Base-by-base conservation (phyloP, 2,797 vertebrate species). In the Spinus pinus region DNA sequence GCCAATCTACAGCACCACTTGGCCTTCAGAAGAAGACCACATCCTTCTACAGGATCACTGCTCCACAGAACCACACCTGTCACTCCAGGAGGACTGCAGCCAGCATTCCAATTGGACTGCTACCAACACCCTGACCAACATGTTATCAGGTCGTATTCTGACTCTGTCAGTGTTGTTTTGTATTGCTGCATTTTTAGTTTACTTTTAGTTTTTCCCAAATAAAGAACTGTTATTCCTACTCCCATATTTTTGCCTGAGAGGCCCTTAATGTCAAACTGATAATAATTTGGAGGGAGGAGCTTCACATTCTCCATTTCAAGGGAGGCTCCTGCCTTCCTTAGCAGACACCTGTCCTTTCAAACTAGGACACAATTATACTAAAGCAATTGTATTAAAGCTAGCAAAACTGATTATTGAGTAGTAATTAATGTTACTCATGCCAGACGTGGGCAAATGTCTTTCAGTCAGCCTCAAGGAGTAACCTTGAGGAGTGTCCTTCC, bases 391-490 rank as follows among this genome's bases (percentile, higher is more conserved):
- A 35, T 27, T 27, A 35, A 66, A 67, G 8, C 4, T 47, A 39
- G 6, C 0, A 67, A 61, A 74, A 47, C 0, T 5, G 35, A 18
- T 35, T 54, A 21, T 49, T 54, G 35, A 35, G 8, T 12, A 42
- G 19, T 37, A 22, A 54, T n/a, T 21, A 12, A 18, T 28, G 2
- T 61, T 41, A 17, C 19, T 10, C 13, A 28, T 54, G 37, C 15
- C 10, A 47, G 12, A 3, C 0, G 0, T 16, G 8, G 22, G 8
- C 4, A 60, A 41, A 60, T 27, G 2, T 25, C 21, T 66, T 72
- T 30, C 3, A 30, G 3, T 51, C 14, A 51, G 14, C 24, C 37
- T 66, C 21, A 17, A 80, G 15, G 2, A 42, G 5, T 16, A 71
- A 42, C 8, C 22, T 13, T 49, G 57, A n/a, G 17, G 4, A 44